Conservation (phyloP, 2,797 vertebrate genomes). For the Chrosomus eos region DNA sequence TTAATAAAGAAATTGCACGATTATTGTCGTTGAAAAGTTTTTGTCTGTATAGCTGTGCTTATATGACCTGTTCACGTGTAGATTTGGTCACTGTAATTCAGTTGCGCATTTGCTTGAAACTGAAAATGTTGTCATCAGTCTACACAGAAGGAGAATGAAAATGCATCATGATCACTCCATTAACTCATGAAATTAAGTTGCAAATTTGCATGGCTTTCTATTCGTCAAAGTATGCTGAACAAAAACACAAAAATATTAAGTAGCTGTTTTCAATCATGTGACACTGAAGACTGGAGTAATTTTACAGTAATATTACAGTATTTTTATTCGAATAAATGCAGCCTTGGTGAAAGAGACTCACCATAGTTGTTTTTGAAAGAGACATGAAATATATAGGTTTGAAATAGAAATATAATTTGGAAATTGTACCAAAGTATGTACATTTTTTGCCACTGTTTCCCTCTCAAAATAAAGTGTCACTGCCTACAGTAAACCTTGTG, state of each 20-base stretch:
- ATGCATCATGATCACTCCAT: neutral
- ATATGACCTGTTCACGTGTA: neutral
- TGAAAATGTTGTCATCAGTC: neutral
- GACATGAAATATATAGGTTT: neutral
- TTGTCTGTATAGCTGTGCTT: neutral
- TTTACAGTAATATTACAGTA: neutral
- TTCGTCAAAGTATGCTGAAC: neutral
- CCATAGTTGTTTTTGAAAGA: neutral
- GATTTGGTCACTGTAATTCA: neutral
- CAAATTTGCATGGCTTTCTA: neutral
- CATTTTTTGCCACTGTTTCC: neutral
- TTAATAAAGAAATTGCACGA: neutral
- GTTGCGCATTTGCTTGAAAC: neutral
- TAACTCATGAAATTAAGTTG: neutral
- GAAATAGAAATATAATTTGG: neutral
- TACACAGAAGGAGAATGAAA: neutral
- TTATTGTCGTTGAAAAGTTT: neutral
- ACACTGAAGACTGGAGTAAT: no score
- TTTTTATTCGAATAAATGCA: neutral
- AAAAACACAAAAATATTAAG: neutral
- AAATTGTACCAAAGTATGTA: neutral
- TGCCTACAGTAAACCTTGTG: constrained; percentile 17
- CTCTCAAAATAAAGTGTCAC: constrained; percentile 2
- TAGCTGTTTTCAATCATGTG: no score
- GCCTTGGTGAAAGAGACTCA: neutral